Evolutionary conservation across 2,113 vertebrate species (phyloP), one percentile per base, ranked within the genome.

Genomic region (Strigops habroptila): DNA sequence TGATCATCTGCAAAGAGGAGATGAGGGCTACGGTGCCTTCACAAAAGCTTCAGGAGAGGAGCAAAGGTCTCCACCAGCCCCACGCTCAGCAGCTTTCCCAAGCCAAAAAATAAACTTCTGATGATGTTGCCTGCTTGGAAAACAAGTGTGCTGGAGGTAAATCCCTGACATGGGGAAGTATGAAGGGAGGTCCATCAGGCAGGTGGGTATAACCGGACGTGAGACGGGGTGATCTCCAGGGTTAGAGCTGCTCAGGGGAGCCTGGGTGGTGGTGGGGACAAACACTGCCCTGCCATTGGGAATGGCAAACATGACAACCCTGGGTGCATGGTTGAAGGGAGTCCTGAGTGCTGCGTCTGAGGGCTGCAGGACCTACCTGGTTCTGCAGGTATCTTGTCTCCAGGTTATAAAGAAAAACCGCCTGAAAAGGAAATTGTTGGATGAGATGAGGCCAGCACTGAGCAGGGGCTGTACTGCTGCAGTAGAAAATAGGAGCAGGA

Each of bases 311-410:
- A 5, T 8, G 39, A 55, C 71, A 90, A 18, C 16, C 7, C 30
- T 3, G 22, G 12, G 6, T 37, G 28, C 1, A 0, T 1, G 12
- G 55, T 9, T 6, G 3, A 71, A 48, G 8, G 24, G 35, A 90
- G 52, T 35, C 43, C 73, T 17, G 35, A 78, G 43, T 30, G 0
- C 0, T 10, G 37, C 43, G 24, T 14, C 14, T 0, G 9, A 60
- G 48, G 18, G 41, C 24, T 18, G 25, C 0, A 2, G 62, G 39
- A 84, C 79, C 51, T 96, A 99, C 99, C 92, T 99, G 99, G 88
- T 99, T 99, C 97, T 99, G 98, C 33, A 99, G 97, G 86, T 99
- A 99, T 43, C 98, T 51, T 9, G 97, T 93, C 94, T 98, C 98
- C 55, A 99, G 78, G 23, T 98, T 97, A 48, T 99, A 98, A 70